Evolutionary conservation across 2,113 vertebrate genomes (phyloP), one percentile per base, ranked within the genome.

Genomic region (Lucifuga dentata): DNA sequence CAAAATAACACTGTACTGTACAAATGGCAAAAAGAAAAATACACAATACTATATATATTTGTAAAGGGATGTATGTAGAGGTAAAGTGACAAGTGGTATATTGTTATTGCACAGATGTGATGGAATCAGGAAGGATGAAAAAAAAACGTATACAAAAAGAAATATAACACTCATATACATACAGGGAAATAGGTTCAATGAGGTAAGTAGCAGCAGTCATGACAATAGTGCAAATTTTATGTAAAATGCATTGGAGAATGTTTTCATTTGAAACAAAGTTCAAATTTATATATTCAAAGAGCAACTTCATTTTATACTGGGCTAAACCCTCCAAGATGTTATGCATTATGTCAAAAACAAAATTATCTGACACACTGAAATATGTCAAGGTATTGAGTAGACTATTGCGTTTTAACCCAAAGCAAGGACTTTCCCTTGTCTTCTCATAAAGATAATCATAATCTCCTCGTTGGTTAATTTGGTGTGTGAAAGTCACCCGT

Each of bases 291-390:
- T n/a, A n/a, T 62, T 1, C 36, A 68, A 70, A 64, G 12, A 41
- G 38, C 10, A 68, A 32, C 26, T 63, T 63, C 0, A 63, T 12
- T 12, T 74, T 24, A 26, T 59, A 55, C 7, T 70, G 62, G 24
- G 33, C 26, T 5, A 68, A 56, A 2, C 52, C 52, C 24, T 75
- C 65, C 6, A 74, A 39, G 15, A 70, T 24, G 11, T 68, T 29
- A 65, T 69, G 46, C 59, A 68, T 73, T 1, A 75, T 67, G 6
- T 80, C 21, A 12, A 62, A 70, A 7, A 49, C 52, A 52, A 33
- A 61, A 17, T 63, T 63, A 36, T 62, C 49, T 11, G 35, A 67
- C 50, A 68, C 20, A 49, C 11, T 63, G 32, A 63, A 65, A 11
- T 59, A 65, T 16, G 16, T 9, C 46, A 78, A 72, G 2, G 24